phyloP scores from a whole-genome alignment of 2,113 vertebrate genomes.

The Hydrochoerus hydrochaeris region DNA sequence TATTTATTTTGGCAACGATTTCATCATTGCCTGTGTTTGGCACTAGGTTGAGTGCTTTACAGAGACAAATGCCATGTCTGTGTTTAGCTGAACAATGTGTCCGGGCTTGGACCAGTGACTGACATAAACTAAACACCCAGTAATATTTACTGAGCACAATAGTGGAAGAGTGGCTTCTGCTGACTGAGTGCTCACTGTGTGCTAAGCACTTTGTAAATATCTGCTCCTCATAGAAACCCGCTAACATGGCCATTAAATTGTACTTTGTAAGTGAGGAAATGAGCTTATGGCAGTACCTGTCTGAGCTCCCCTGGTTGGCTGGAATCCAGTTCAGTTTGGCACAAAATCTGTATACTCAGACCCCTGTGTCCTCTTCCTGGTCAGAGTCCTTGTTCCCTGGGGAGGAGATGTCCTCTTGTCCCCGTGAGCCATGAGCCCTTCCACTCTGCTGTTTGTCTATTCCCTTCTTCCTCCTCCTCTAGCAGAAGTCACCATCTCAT shows the following conservation, averaged over 20 bases:
- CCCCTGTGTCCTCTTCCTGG: not conserved
- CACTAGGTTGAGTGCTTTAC: not conserved
- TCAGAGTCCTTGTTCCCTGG: not conserved
- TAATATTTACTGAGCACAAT: not conserved
- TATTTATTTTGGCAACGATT: not conserved
- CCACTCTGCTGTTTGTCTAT: not conserved
- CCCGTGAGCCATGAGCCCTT: not conserved
- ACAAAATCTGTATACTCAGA: not conserved
- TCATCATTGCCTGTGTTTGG: not conserved
- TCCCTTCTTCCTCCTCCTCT: not conserved
- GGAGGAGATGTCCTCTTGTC: not conserved
- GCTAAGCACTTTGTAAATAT: conserved; percentile 6
- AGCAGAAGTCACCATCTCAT: not conserved
- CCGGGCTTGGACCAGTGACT: not conserved
- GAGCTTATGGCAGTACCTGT: not conserved
- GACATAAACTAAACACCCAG: not conserved
- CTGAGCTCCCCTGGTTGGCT: not conserved
- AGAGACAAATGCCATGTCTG: not conserved
- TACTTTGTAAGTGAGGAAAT: conserved; percentile 7
- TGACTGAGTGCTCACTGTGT: not conserved
- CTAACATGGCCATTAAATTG: not conserved
- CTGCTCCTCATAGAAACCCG: not conserved
- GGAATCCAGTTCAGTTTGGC: not conserved
- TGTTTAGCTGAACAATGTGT: not conserved
- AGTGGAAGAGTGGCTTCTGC: not conserved